Evolutionary conservation across 2,797 vertebrate genomes (phyloP).

Genomic region (Clarias platycephalus): DNA sequence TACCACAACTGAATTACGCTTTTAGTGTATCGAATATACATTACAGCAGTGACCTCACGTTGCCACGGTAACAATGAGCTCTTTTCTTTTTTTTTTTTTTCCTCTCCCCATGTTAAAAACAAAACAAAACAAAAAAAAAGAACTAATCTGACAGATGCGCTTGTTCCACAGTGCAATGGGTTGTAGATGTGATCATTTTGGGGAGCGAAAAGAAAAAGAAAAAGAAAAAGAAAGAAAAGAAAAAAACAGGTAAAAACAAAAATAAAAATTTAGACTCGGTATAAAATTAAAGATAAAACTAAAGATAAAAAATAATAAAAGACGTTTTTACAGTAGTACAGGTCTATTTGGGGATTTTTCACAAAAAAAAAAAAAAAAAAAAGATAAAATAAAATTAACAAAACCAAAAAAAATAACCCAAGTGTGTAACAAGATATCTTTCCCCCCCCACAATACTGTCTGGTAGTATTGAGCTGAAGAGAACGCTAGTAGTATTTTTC

Average conservation of each 20-base stretch:
- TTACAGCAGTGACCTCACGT: conserved; percentile 16
- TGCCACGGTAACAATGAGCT: conserved; percentile 41
- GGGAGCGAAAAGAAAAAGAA: conserved; percentile 40
- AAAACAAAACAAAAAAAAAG: background rate
- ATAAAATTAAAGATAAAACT: conserved; percentile 57
- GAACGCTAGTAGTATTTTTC: conserved; percentile 36
- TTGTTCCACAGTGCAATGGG: conserved; percentile 56
- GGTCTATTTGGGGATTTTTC: conserved; percentile 46
- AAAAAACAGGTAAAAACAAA: conserved; percentile 34
- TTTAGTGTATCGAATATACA: conserved; percentile 55
- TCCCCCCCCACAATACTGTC: conserved; percentile 65
- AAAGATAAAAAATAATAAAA: conserved; percentile 62
- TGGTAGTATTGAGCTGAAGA: conserved; percentile 58
- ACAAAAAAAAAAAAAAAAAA: conserved; percentile 27
- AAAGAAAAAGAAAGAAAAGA: conserved; percentile 41
- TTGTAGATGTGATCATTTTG: conserved; percentile 29
- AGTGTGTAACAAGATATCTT: conserved; percentile 59
- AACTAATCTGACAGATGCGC: background rate
- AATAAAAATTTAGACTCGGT: conserved; percentile 59
- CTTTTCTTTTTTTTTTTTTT: background rate
- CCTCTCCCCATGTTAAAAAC: background rate
- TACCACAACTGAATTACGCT: conserved; percentile 32
- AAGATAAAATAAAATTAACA: conserved; percentile 33
- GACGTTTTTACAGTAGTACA: conserved; percentile 66
- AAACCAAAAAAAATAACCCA: conserved; percentile 59